Conservation (phyloP, 2,797 vertebrate species). For the Champsocephalus esox region DNA sequence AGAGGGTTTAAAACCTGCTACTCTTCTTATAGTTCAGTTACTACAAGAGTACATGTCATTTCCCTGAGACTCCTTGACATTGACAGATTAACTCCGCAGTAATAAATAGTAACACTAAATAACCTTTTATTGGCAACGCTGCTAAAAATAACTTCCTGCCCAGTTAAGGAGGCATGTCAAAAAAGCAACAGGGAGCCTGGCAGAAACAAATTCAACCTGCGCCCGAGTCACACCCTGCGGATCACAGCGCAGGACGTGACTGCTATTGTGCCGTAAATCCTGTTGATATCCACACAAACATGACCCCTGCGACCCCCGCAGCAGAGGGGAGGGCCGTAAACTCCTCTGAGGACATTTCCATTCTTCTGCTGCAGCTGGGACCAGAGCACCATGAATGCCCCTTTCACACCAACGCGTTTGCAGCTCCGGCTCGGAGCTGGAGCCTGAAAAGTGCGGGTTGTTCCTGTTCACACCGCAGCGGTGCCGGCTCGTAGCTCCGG, state of each 20-base stretch:
- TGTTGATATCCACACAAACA: slow-evolving; percentile 80
- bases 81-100: slow-evolving; percentile 10
- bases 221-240: slow-evolving; percentile 60
- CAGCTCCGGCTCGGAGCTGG: no score
- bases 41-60: not conserved
- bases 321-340: slow-evolving; percentile 57
- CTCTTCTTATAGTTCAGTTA: not conserved
- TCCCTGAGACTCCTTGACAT: not conserved
- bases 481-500: no score
- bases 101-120: slow-evolving; percentile 39
- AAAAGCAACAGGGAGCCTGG: slow-evolving; percentile 36
- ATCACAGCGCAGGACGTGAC: slow-evolving; percentile 71
- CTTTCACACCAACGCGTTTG: no score
- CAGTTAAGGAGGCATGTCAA: slow-evolving; percentile 45
- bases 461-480: no score
- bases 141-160: slow-evolving; percentile 48
- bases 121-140: slow-evolving; percentile 18
- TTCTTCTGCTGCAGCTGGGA: slow-evolving; percentile 48
- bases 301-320: slow-evolving; percentile 71
- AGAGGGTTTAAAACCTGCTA: not conserved
- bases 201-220: slow-evolving; percentile 53
- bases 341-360: slow-evolving; percentile 57
- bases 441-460: no score
- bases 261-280: slow-evolving; percentile 80
- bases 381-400: slow-evolving; percentile 36